phyloP scores from a whole-genome alignment of 2,888 invertebrate genomes.

The Tanypteryx hageni region DNA sequence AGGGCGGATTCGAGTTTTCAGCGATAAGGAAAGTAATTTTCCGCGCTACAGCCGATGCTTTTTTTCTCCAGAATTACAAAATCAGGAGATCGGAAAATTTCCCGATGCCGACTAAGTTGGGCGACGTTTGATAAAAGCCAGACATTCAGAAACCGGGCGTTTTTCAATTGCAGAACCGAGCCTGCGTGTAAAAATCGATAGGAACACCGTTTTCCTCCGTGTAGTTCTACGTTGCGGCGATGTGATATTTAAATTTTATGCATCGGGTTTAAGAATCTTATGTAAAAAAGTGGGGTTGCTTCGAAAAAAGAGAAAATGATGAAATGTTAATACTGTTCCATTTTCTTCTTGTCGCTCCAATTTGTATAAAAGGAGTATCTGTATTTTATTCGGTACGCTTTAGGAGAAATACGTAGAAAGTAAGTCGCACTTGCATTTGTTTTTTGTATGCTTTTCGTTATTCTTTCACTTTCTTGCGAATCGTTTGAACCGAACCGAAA shows the following conservation, averaged over 20 bases:
- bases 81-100: constrained; percentile 17
- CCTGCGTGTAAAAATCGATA: neutral
- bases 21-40: constrained; percentile 28
- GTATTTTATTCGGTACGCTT: too few species aligned
- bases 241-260: neutral
- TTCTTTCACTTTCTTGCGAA: too few species aligned
- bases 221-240: neutral
- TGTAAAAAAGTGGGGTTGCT: neutral
- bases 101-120: neutral
- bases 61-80: neutral
- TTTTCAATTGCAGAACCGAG: neutral
- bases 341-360: too few species aligned
- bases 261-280: neutral
- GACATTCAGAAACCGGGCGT: neutral
- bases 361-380: too few species aligned
- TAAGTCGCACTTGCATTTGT: too few species aligned
- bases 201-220: neutral
- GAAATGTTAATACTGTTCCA: too few species aligned
- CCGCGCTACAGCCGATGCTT: neutral
- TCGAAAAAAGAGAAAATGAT: too few species aligned
- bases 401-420: too few species aligned
- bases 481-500: too few species aligned
- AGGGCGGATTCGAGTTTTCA: neutral
- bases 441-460: too few species aligned
- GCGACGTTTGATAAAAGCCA: constrained; percentile 7